Base-by-base conservation (phyloP, 2,888 invertebrate genomes). In the Epinotia nisella region DNA sequence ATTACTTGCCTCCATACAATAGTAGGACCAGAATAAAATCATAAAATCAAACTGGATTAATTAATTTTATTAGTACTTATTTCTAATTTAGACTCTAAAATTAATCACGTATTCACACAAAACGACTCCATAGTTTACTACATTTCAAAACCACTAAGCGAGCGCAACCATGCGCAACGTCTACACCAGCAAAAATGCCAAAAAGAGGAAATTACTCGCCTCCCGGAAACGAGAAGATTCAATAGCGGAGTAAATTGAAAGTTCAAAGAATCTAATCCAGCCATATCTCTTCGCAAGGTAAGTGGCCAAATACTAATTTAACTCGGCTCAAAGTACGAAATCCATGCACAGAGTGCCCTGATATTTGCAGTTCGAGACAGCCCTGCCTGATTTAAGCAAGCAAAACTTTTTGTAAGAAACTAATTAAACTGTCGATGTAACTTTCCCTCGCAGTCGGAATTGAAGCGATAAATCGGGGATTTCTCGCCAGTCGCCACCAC, bases 401-500 rank as follows among this genome's bases (percentile, higher is more conserved):
- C 35, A 59, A 61, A 74, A 76, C 68, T 77, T 74, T 68, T 66
- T 59, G n/a, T 56, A 61, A 62, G 51, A 71, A 76, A 76, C 70
- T 74, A 72, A 74, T 74, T 76, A 73, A 73, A 75, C 74, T 71
- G 65, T 71, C 72, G 24, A 71, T 39, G 66, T 58, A 64, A 74
- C 69, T 73, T 71, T 60, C 41, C 56, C 64, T 59, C 24, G 35
- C 41, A 59, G 58, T 41, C 51, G 59, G 67, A 75, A 75, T 75
- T 67, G 73, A 71, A 71, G 45, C 73, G 67, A 74, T 70, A 73
- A 75, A 73, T 74, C 65, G 73, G 35, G 70, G 58, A 69, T 61
- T 72, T 29, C 21, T 67, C 10, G 53, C 17, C 39, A n/a, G 17
- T 67, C 10, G 53, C 17, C 39, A n/a, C 39, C 41, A 24, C 39